Conservation (phyloP, 2,888 invertebrate genomes). For the Acrobasis repandana region DNA sequence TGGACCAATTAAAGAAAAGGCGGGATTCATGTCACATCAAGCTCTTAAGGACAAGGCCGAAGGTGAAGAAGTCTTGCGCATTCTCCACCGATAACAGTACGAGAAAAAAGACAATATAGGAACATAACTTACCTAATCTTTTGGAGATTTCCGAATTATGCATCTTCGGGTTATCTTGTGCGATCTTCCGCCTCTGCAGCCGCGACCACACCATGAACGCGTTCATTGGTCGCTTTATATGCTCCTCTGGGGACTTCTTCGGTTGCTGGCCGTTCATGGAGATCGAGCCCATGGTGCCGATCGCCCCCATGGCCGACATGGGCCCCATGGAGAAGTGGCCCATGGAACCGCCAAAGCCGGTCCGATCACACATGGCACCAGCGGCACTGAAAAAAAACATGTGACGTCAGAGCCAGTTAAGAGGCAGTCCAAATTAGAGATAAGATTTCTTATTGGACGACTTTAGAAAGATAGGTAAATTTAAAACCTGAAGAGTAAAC, state of each 20-base stretch:
- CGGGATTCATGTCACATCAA: no score
- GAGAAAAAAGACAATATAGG: no score
- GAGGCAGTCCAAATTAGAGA: no score
- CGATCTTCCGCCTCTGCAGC: slow-evolving; percentile 95
- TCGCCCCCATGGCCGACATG: slow-evolving; percentile 81
- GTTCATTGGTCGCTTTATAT: slow-evolving; percentile 98
- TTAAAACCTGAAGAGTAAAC: no score
- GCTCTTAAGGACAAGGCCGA: no score
- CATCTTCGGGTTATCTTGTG: slow-evolving; percentile 99
- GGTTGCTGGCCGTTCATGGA: slow-evolving; percentile 83
- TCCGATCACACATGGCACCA: slow-evolving; percentile 88
- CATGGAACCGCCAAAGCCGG: slow-evolving; percentile 85
- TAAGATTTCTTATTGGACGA: no score
- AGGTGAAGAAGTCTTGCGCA: no score
- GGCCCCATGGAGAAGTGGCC: slow-evolving; percentile 80
- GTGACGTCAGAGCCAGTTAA: neutral
- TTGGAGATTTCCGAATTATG: slow-evolving; percentile 99
- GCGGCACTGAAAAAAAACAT: slow-evolving; percentile 82
- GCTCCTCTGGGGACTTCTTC: slow-evolving; percentile 88
- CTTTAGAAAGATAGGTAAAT: no score
- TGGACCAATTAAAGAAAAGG: no score
- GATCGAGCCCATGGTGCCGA: slow-evolving; percentile 80
- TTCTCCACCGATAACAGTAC: no score
- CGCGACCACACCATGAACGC: slow-evolving; percentile 99
- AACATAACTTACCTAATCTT: slow-evolving; percentile 87